Percentiles rank a stretch among this genome's conserved stretches.
Evolutionary conservation across 2,797 vertebrate species (phyloP).

Genomic region (Xenentodon cancila): DNA sequence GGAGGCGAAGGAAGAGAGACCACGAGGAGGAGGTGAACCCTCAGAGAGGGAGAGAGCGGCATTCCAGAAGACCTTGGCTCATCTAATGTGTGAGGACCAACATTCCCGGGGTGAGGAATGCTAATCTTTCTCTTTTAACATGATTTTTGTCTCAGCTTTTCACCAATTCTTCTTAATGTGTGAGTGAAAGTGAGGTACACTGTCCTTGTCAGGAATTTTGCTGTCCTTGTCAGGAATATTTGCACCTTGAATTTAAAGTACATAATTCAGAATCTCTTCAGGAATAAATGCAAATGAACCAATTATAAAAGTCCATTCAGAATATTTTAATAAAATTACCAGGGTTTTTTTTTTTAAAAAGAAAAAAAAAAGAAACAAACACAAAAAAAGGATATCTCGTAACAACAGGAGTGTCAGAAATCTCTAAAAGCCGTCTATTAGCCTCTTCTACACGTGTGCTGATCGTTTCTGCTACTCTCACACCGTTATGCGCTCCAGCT

Average conservation of each 20-base stretch:
- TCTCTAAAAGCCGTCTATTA: not conserved
- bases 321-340: conserved; percentile 5
- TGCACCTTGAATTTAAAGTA: not conserved
- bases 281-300: not conserved
- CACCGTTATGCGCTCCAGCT: not conserved
- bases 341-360: too few relatives aligned
- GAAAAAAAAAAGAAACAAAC: not conserved
- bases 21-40: conserved; percentile 12
- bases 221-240: not conserved
- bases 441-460: not conserved
- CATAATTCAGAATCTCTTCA: not conserved
- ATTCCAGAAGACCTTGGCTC: conserved; percentile 26
- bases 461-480: not conserved
- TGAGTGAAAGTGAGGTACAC: not conserved
- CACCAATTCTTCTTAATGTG: not conserved
- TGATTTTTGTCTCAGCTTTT: not conserved
- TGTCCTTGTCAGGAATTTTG: not conserved
- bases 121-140: not conserved
- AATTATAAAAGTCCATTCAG: not conserved
- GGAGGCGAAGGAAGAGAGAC: conserved; percentile 12
- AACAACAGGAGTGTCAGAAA: not conserved
- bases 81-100: conserved; percentile 14
- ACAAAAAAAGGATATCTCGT: not conserved
- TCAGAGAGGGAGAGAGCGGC: conserved; percentile 3
- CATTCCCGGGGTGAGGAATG: conserved; percentile 2